Base-by-base conservation (phyloP, 2,888 invertebrate species). In the Drosophila vallismaia region DNA sequence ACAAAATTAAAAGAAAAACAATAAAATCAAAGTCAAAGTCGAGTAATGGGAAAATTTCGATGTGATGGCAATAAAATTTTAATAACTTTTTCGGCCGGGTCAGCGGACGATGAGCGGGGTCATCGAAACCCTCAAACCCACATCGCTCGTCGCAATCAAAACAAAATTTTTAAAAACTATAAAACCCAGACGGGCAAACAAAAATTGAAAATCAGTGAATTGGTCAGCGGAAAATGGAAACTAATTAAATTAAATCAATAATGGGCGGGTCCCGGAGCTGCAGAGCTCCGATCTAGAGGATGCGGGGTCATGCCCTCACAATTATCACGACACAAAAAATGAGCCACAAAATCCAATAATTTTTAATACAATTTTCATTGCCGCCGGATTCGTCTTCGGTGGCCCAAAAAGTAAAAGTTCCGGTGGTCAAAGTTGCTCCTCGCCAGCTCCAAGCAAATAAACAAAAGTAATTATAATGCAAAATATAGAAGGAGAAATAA, bases 221-320 rank as follows among this genome's bases (percentile, higher is more conserved):
- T 54, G 66, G 66, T 48, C 67, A 67, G 49, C 48, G 44, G 54
- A 46, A 44, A 67, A 71, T 80, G 72, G 52, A 80, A 85, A 85
- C 86, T 85, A 81, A 81, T 81, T 81, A 86, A 81, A 81, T 86
- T 69, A 81, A 86, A 82, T 86, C 86, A 84, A 82, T 82, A 78
- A 71, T 57, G 68, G 71, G 57, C 42, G 57, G 60, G 9, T 19
- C 44, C 14, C 66, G 8, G 58, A 50, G 19, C 49, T 24, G n/a
- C 66, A 3, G 58, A 50, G 19, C 49, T 24, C 19, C 24, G 12
- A 29, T 28, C 42, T 24, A 12, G 48, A 55, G 42, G 24, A 26
- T 44, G 24, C 14, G 40, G 59, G 45, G 60, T 28, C 56, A 45
- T 45, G 71, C 85, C 79, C 64, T 46, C 56, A 71, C 79, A 79